phyloP scores from a whole-genome alignment of 2,888 invertebrate species.

The Agrilus biguttatus region DNA sequence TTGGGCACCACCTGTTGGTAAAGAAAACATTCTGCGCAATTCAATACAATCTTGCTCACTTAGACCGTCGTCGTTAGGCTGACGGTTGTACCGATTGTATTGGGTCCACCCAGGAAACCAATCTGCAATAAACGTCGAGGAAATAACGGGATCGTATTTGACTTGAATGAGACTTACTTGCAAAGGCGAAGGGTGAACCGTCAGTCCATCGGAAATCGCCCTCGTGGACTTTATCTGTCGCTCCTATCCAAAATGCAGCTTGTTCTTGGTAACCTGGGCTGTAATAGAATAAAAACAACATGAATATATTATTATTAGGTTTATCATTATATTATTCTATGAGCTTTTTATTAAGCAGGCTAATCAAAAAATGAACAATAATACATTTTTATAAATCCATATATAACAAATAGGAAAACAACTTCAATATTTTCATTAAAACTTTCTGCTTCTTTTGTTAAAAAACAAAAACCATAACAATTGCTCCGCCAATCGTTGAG shows the following conservation, averaged over 20 bases:
- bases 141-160: background rate
- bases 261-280: slow-evolving; percentile 55
- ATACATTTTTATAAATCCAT: too few species aligned
- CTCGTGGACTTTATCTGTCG: slow-evolving; percentile 59
- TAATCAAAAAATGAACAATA: too few species aligned
- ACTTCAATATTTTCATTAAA: too few species aligned
- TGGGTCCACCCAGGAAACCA: slow-evolving; percentile 74
- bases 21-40: slow-evolving; percentile 49
- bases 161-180: slow-evolving; percentile 44
- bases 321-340: too few species aligned
- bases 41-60: slow-evolving; percentile 74
- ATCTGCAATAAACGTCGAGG: slow-evolving; percentile 33
- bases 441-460: too few species aligned
- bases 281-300: slow-evolving; percentile 10
- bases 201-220: slow-evolving; percentile 72
- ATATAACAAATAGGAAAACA: too few species aligned
- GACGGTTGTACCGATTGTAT: slow-evolving; percentile 47
- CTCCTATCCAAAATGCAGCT: slow-evolving; percentile 70
- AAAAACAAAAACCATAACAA: too few species aligned
- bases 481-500: too few species aligned
- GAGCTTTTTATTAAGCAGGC: too few species aligned
- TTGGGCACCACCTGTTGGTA: slow-evolving; percentile 33
- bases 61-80: slow-evolving; percentile 72
- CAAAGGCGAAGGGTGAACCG: slow-evolving; percentile 55
- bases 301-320: too few species aligned